Base-by-base conservation (phyloP, 2,797 vertebrate species). In the Esox masquinongy region DNA sequence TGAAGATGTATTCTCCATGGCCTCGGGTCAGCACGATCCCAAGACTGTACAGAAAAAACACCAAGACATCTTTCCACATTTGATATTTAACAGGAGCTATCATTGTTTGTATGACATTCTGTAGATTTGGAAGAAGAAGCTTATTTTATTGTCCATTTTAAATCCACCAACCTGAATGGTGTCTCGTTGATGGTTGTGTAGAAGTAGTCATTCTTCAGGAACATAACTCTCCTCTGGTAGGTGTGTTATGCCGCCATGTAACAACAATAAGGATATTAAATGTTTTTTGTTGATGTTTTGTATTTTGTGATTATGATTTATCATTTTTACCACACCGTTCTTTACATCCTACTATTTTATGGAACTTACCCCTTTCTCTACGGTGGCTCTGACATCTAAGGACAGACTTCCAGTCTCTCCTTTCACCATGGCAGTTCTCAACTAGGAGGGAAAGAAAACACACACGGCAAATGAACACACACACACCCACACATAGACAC, bases 341-440 rank as follows among this genome's bases (percentile, higher is more conserved):
- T 47, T 2, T 14, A 4, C 11, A 47, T 47, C 9, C 9, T 12
- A 14, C 6, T 50, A 81, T 61, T 53, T 81, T 5, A 17, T 2
- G 7, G 6, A 16, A 87, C 96, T 96, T 91, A 99, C 97, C 92
- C 97, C 97, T 94, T 96, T 95, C 83, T 99, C 97, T 78, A 99
- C 93, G 0, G 96, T 93, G 12, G 94, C 93, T 84, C 95, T 97
- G 84, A 97, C 96, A 0, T 97, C 95, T 91, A 98, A 92, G 9
- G 95, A 92, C 77, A 98, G 73, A 2, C 91, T 93, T 31, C 97
- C 97, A 0, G 95, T 97, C 87, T 98, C 94, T 64, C 97, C 94
- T 66, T 96, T 98, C 84, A 99, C 97, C 98, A 99, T 98, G 50
- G 96, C 95, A n/a, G 95, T 96, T 84, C 98, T 96, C 77, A 99